phyloP scores from a whole-genome alignment of 2,888 invertebrate species.

The Synanthedon vespiformis region DNA sequence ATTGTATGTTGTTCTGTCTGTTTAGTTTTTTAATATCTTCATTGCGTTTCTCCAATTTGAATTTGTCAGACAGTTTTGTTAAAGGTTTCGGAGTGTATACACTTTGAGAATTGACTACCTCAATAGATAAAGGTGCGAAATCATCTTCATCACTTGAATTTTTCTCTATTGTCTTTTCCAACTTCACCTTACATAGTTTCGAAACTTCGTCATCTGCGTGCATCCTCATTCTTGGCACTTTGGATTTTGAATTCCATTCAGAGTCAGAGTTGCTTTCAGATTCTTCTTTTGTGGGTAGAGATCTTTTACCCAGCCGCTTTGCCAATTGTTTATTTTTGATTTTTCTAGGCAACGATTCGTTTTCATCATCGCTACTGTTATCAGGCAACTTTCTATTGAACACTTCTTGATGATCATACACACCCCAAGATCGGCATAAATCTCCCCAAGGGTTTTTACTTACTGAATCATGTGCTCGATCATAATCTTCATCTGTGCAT shows the following conservation, averaged over 20 bases:
- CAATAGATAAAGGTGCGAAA: constrained; percentile 55
- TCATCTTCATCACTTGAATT: constrained; percentile 21
- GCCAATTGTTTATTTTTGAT: constrained; percentile 50
- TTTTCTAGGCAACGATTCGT: constrained; percentile 24
- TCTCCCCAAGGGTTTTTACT: constrained; percentile 81
- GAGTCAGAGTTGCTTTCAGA: constrained; percentile 63
- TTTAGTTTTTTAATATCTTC: constrained; percentile 6
- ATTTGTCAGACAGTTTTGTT: constrained; percentile 49
- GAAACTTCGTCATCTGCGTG: constrained; percentile 89
- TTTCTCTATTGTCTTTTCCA: constrained; percentile 14
- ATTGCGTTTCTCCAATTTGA: constrained; percentile 25
- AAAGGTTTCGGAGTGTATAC: constrained; percentile 32
- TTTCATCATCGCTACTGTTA: constrained; percentile 31
- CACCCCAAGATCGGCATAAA: constrained; percentile 77
- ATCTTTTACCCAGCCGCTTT: constrained; percentile 48
- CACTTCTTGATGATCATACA: constrained; percentile 73
- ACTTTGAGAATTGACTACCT: constrained; percentile 43
- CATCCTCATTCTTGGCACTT: constrained; percentile 84
- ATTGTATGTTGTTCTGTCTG: constrained; percentile 26
- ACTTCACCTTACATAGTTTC: constrained; percentile 44
- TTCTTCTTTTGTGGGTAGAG: constrained; percentile 32
- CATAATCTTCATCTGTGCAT: constrained; percentile 24
- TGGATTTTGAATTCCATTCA: constrained; percentile 72
- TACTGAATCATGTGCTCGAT: constrained; percentile 28
- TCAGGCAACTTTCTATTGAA: constrained; percentile 43